A percentile compares a stretch with the other conserved stretches of the same genome.
These are phyloP conservation scores for Incurvaria masculella DNA, from an alignment of 2,888 invertebrate genomes.

Conservation along the genomic window DNA sequence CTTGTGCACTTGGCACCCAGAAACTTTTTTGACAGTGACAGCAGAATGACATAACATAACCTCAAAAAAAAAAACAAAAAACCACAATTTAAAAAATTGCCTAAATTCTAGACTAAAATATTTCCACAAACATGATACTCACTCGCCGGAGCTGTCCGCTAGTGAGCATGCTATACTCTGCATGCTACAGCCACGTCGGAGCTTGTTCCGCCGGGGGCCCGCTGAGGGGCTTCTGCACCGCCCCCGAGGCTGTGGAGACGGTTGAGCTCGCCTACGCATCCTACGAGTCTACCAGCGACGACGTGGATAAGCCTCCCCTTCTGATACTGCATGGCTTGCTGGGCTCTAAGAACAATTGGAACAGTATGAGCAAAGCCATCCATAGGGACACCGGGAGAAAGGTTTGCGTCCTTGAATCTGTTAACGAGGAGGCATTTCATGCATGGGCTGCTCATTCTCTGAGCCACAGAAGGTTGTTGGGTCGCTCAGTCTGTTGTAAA, in stretches of 20 bases:
- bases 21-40: too few relatives aligned
- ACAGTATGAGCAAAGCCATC: slow-evolving; percentile 75
- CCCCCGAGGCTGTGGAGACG: slow-evolving; percentile 40
- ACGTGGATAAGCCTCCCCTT: slow-evolving; percentile 57
- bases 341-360: slow-evolving; percentile 94
- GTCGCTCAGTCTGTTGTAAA: too few relatives aligned
- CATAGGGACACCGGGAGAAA: slow-evolving; percentile 64
- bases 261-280: slow-evolving; percentile 66
- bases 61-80: neutral
- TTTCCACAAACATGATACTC: neutral
- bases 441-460: too few relatives aligned
- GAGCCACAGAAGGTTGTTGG: too few relatives aligned
- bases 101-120: too few relatives aligned
- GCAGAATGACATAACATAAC: slow-evolving; percentile 11
- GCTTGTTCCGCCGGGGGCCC: neutral
- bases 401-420: slow-evolving; percentile 26
- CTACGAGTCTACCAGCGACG: slow-evolving; percentile 52
- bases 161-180: neutral
- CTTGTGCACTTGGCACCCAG: too few relatives aligned
- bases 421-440: too few relatives aligned
- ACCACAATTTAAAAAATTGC: too few relatives aligned
- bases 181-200: neutral
- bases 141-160: neutral
- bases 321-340: slow-evolving; percentile 88
- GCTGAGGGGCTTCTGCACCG: neutral